Base-by-base conservation (phyloP, 2,113 vertebrate genomes). In the Tetraodon nigroviridis region DNA sequence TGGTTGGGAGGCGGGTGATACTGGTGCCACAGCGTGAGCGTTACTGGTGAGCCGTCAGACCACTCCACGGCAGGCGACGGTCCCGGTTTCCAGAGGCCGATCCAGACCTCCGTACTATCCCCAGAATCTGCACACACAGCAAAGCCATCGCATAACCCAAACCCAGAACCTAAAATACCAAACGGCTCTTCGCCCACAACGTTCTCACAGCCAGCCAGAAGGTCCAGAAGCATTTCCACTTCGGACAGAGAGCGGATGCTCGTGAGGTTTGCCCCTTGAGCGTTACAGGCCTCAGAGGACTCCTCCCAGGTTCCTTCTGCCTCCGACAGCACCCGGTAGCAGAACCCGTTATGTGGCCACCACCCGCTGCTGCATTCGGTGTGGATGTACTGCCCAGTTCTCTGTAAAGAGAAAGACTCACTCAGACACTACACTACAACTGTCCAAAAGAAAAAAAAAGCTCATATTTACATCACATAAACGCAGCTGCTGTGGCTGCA, bases 331-430 rank as follows among this genome's bases (percentile, higher is more conserved):
- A 94, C 85, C 55, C 65, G 84, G 87, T 95, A 96, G 88, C 97
- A 98, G 73, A 92, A 91, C 55, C 74, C 80, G 61, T 90, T 93
- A 72, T 97, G 87, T 19, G 94, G 87, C 86, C 88, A 84, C 97
- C 95, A 97, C 42, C 84, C 92, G 49, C 84, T 0, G 0, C 87
- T 87, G 83, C 96, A 98, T 55, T 76, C 75, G 0, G 93, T 97
- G 40, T 76, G 67, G 48, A 91, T 74, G 47, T 96, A 94, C 77
- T 91, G 94, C 96, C 96, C 97, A 99, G 8, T 82, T 83, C 67
- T 90, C 93, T 92, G 86, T 69, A 20, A 20, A 44, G 51, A 51
- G 8, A 12, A 72, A 7, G 21, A 56, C 45, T 7, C 32, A 37
- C 58, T 2, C 45, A n/a, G 21, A 56, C 24, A 21, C 41, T 46